Evolutionary conservation across 2,797 vertebrate genomes (phyloP).

Genomic region (Aeoliscus strigatus): DNA sequence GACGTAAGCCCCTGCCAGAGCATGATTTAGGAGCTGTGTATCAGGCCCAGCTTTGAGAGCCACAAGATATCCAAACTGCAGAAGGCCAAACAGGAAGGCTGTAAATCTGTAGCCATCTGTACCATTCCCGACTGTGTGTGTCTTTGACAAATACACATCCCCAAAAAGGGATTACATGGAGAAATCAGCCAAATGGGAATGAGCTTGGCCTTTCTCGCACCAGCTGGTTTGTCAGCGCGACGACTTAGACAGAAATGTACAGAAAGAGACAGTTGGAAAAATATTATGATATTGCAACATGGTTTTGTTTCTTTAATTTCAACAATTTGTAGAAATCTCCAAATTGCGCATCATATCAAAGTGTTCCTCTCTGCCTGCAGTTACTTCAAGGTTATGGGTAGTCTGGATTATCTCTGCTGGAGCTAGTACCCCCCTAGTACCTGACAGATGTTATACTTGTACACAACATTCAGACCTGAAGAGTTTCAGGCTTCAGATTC

Average conservation of each 20-base stretch:
- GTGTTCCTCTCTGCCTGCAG: constrained; percentile 10
- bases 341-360: no score
- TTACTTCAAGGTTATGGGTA: no score
- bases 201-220: constrained; percentile 61
- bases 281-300: constrained; percentile 48
- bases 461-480: constrained; percentile 1
- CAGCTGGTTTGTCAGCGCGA: constrained; percentile 67
- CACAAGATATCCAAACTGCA: constrained; percentile 61
- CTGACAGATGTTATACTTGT: constrained; percentile 13
- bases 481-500: constrained; percentile 11
- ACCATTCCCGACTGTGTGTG: constrained; percentile 70
- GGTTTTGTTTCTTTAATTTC: constrained; percentile 1
- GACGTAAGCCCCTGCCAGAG: constrained; percentile 56
- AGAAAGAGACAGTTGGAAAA: constrained; percentile 50
- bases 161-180: constrained; percentile 64
- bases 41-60: constrained; percentile 64
- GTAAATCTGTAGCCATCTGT: constrained; percentile 77
- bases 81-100: constrained; percentile 66
- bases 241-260: constrained; percentile 61
- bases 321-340: neutral
- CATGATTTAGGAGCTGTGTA: constrained; percentile 73
- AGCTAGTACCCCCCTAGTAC: constrained; percentile 18
- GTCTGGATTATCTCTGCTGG: constrained; percentile 45
- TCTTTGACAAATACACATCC: constrained; percentile 68
- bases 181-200: constrained; percentile 67